A percentile compares a stretch with the other conserved stretches of the same genome.
Conservation (phyloP, 2,113 vertebrate species). For the Brienomyrus brachyistius region DNA sequence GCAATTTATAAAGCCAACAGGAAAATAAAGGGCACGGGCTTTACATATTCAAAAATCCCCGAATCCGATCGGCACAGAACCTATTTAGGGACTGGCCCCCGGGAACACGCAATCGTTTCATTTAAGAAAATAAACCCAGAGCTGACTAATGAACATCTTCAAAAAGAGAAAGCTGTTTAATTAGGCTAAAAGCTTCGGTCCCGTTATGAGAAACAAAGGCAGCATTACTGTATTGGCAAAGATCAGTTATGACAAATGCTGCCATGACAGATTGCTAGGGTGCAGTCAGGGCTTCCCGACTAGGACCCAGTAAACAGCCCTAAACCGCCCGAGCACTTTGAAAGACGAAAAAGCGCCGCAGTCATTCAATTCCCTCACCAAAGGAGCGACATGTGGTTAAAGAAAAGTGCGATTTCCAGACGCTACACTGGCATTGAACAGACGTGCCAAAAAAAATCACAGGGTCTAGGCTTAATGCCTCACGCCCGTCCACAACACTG, state of each 20-base stretch:
- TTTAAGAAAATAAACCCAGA: slow-evolving; percentile 19
- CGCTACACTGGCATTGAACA: not conserved
- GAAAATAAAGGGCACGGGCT: not conserved
- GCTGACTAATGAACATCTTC: slow-evolving; percentile 30
- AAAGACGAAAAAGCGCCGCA: not conserved
- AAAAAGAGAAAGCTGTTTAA: slow-evolving; percentile 34
- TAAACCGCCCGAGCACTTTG: not conserved
- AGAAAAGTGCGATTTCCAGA: not conserved
- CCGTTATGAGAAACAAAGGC: slow-evolving; percentile 43
- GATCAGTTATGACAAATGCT: slow-evolving; percentile 50
- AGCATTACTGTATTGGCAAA: slow-evolving; percentile 42
- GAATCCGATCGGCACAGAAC: not conserved
- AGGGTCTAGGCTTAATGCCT: not conserved
- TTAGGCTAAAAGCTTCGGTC: slow-evolving; percentile 37
- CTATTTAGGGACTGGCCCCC: not conserved
- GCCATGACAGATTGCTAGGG: slow-evolving; percentile 52
- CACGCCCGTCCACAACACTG: not conserved
- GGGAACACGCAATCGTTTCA: slow-evolving; percentile 19
- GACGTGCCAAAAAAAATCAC: not conserved
- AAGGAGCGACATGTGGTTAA: not conserved
- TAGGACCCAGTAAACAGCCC: not conserved
- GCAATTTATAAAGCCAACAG: not conserved
- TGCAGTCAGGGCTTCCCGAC: slow-evolving; percentile 29
- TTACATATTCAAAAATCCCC: slow-evolving; percentile 7
- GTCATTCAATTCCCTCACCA: slow-evolving; percentile 10